Conservation (phyloP, 2,888 invertebrate genomes). For the Nudaria mundana region DNA sequence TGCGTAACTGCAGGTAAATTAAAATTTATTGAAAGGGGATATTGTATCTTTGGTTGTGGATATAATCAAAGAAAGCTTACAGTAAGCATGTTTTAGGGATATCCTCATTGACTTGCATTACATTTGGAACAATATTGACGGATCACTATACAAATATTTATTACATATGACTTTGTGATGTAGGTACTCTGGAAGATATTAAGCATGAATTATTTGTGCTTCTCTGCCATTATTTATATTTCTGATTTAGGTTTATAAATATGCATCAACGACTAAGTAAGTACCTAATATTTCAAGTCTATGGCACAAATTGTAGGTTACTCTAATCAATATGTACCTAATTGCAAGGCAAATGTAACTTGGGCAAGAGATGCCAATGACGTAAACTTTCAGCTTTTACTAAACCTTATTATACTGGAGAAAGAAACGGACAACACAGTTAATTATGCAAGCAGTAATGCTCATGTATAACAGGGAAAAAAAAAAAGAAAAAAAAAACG, state of each 20-base stretch:
- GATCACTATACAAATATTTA: conserved; percentile 54
- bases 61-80: conserved; percentile 23
- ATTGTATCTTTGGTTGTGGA: conserved; percentile 42
- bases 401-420: conserved; percentile 16
- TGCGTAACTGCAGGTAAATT: conserved; percentile 69
- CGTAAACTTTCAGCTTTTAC: conserved; percentile 20
- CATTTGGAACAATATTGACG: conserved; percentile 47
- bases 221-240: conserved; percentile 20
- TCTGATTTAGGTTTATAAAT: conserved; percentile 10
- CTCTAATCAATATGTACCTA: too few relatives aligned
- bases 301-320: background rate
- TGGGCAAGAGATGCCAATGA: conserved; percentile 19
- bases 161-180: conserved; percentile 32
- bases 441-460: conserved; percentile 28
- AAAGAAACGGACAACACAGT: conserved; percentile 27
- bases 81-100: conserved; percentile 24
- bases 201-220: conserved; percentile 30
- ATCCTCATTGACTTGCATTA: conserved; percentile 25
- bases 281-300: background rate
- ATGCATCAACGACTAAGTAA: background rate
- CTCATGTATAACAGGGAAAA: conserved; percentile 28
- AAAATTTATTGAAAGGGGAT: conserved; percentile 63
- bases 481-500: conserved; percentile 25
- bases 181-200: conserved; percentile 31
- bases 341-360: too few relatives aligned